phyloP scores from a whole-genome alignment of 1,140 invertebrate species.

The Ditylenchus dipsaci region DNA sequence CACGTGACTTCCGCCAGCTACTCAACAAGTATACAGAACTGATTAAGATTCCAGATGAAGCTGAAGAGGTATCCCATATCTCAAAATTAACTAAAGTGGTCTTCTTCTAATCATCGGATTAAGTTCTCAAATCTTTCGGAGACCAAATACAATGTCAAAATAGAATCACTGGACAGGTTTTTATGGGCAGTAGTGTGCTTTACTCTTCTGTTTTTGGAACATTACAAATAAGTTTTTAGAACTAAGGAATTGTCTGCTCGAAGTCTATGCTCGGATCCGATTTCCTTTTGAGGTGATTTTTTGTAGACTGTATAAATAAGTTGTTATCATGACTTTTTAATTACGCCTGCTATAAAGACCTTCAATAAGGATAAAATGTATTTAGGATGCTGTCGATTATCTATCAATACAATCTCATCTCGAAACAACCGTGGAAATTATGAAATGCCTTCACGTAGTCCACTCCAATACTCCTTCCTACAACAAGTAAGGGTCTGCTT shows the following conservation, averaged over 20 bases:
- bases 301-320: too few relatives aligned
- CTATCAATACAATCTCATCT: conserved; percentile 12
- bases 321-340: too few relatives aligned
- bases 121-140: not conserved
- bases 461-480: not conserved
- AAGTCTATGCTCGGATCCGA: conserved; percentile 19
- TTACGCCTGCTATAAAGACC: too few relatives aligned
- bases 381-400: conserved; percentile 17
- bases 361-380: too few relatives aligned
- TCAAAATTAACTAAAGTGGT: not conserved
- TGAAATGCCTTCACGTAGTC: conserved; percentile 21
- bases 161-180: not conserved
- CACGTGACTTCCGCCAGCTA: conserved; percentile 12
- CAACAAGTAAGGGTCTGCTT: not conserved
- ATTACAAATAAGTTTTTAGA: conserved; percentile 8
- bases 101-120: not conserved
- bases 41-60: conserved; percentile 14
- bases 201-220: not conserved
- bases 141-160: not conserved
- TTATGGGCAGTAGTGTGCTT: not conserved
- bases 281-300: conserved; percentile 22
- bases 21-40: conserved; percentile 18
- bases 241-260: conserved; percentile 9
- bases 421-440: conserved; percentile 19
- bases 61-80: conserved; percentile 10